These are phyloP conservation scores for Rhynchopsitta pachyrhyncha DNA, from an alignment of 2,113 vertebrate genomes.

Conservation along the genomic window DNA sequence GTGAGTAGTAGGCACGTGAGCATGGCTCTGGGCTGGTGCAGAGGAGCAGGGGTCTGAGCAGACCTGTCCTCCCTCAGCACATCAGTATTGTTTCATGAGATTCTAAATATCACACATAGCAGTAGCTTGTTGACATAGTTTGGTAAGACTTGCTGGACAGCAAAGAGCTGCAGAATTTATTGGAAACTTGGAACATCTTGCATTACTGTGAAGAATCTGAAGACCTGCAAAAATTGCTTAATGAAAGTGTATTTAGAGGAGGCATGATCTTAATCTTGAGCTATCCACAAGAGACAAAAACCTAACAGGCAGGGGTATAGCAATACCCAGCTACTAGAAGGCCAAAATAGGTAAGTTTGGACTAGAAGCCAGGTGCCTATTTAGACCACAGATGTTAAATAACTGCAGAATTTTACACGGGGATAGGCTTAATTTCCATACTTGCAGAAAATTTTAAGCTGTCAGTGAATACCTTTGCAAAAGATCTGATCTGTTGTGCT, in stretches of 20 bases:
- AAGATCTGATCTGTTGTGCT: background rate
- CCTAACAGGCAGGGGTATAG: background rate
- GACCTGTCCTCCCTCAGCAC: background rate
- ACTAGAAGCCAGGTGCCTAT: background rate
- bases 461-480: background rate
- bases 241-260: background rate
- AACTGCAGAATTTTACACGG: background rate
- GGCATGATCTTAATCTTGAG: background rate
- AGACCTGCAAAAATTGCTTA: background rate
- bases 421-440: background rate
- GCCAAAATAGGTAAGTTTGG: background rate
- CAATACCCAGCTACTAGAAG: background rate
- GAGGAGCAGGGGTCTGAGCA: background rate
- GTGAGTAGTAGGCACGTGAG: too few relatives aligned
- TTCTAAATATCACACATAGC: rapidly evolving
- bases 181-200: background rate
- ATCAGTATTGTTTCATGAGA: rapidly evolving
- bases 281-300: background rate
- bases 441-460: background rate
- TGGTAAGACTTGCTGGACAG: background rate
- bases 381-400: background rate
- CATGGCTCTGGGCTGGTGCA: background rate
- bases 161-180: background rate
- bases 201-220: background rate
- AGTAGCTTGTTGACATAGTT: background rate